Conservation (phyloP, 2,888 invertebrate species). For the Drosophila affinis region DNA sequence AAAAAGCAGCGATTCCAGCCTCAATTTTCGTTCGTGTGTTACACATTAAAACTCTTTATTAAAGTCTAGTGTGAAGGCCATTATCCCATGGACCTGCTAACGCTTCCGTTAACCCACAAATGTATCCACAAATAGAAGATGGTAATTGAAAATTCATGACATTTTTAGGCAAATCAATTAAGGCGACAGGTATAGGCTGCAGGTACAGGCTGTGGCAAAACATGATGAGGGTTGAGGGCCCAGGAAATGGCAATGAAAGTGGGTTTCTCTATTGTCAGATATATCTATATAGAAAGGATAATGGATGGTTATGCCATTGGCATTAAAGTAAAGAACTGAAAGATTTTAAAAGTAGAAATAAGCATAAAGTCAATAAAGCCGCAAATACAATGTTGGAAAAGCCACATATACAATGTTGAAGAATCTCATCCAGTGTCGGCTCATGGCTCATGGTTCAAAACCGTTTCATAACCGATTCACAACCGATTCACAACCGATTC, state of each 20-base stretch:
- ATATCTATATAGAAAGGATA: background rate
- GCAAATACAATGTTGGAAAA: too few relatives aligned
- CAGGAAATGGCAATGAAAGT: background rate
- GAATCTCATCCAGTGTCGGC: too few relatives aligned
- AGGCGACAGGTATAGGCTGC: background rate
- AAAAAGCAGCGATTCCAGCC: slow-evolving; percentile 56
- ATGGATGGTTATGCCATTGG: background rate
- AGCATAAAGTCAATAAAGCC: too few relatives aligned
- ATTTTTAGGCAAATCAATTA: slow-evolving; percentile 2
- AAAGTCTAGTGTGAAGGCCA: slow-evolving; percentile 13
- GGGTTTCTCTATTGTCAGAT: background rate
- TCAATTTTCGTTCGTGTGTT: slow-evolving; percentile 54
- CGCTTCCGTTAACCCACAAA: background rate
- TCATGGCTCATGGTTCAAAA: too few relatives aligned
- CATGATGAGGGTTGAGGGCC: background rate
- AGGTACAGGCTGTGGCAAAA: background rate
- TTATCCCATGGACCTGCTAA: slow-evolving; percentile 6
- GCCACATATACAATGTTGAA: too few relatives aligned
- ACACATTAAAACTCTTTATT: slow-evolving; percentile 32
- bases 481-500: too few relatives aligned
- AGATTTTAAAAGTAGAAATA: background rate
- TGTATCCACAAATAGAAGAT: slow-evolving; percentile 18
- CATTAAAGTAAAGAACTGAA: background rate
- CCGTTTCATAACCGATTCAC: too few relatives aligned
- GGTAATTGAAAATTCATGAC: slow-evolving; percentile 21